Evolutionary conservation across 1,140 invertebrate species (phyloP).

Genomic region (Drosophila carrolli): DNA sequence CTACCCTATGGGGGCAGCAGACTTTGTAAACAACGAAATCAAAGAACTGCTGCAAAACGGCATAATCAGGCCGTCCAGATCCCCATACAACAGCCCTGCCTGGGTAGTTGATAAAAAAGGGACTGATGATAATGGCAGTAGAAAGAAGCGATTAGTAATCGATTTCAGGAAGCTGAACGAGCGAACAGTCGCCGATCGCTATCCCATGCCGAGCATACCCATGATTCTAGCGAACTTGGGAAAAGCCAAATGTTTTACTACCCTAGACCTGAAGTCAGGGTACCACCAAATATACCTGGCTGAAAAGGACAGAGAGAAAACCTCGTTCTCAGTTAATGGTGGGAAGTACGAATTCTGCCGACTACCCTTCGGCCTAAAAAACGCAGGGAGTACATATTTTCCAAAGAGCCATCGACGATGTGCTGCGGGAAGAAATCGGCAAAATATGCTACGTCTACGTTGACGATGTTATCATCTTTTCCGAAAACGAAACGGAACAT

Average conservation of each 20-base stretch:
- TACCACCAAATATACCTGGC: slow-evolving; percentile 6
- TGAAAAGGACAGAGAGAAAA: slow-evolving; percentile 4
- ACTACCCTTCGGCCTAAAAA: no score
- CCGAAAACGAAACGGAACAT: no score
- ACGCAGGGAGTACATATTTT: no score
- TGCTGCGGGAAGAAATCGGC: no score
- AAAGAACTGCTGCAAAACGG: no score
- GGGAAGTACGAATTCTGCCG: not conserved
- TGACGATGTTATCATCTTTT: slow-evolving; percentile 1
- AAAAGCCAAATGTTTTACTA: no score
- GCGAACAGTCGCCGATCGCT: slow-evolving; percentile 1
- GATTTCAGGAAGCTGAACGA: not conserved
- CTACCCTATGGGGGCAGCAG: no score
- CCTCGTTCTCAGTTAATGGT: slow-evolving; percentile 4
- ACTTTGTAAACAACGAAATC: no score
- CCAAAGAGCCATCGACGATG: no score
- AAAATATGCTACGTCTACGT: slow-evolving; percentile 4
- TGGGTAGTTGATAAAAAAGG: slow-evolving; percentile 4
- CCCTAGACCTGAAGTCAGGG: not conserved
- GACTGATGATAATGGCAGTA: slow-evolving; percentile 2
- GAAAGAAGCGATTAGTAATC: slow-evolving; percentile 1
- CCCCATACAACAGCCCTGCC: slow-evolving; percentile 1
- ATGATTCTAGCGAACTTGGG: no score
- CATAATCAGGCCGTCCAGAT: no score
- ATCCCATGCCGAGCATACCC: not conserved